These are phyloP conservation scores for Lamprotornis superbus DNA, from an alignment of 2,113 vertebrate species.

Conservation along the genomic window DNA sequence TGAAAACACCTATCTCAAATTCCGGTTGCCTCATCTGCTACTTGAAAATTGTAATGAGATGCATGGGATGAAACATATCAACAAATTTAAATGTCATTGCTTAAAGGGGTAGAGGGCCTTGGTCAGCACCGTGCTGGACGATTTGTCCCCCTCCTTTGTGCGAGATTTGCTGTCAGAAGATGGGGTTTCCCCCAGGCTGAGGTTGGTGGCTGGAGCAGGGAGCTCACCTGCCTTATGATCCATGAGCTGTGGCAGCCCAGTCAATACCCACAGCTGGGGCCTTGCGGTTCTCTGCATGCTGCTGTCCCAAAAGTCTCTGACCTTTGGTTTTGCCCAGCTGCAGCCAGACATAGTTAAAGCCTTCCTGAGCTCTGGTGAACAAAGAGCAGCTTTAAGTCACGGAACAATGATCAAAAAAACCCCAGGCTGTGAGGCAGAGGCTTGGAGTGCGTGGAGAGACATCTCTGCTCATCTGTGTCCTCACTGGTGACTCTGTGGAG, in stretches of 20 bases:
- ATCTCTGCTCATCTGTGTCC: fast-evolving
- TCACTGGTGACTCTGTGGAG: background rate
- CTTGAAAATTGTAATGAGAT: background rate
- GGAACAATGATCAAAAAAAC: background rate
- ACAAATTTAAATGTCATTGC: background rate
- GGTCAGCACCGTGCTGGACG: background rate
- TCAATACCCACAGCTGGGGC: fast-evolving
- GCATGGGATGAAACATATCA: background rate
- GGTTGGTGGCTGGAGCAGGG: fast-evolving
- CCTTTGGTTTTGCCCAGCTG: background rate
- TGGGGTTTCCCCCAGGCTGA: fast-evolving
- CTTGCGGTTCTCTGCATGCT: fast-evolving
- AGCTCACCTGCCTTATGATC: fast-evolving
- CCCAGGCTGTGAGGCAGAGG: background rate
- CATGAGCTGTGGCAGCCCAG: fast-evolving
- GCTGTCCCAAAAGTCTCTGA: background rate
- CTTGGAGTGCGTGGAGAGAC: background rate
- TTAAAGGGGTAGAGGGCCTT: background rate
- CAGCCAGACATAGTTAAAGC: background rate
- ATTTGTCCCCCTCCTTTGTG: background rate
- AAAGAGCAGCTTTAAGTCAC: background rate
- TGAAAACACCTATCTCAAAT: background rate
- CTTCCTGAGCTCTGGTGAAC: background rate
- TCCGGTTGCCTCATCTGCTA: fast-evolving
- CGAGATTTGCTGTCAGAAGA: fast-evolving